phyloP scores from a whole-genome alignment of 2,888 invertebrate species.

The Nipponacmea schrenckii region DNA sequence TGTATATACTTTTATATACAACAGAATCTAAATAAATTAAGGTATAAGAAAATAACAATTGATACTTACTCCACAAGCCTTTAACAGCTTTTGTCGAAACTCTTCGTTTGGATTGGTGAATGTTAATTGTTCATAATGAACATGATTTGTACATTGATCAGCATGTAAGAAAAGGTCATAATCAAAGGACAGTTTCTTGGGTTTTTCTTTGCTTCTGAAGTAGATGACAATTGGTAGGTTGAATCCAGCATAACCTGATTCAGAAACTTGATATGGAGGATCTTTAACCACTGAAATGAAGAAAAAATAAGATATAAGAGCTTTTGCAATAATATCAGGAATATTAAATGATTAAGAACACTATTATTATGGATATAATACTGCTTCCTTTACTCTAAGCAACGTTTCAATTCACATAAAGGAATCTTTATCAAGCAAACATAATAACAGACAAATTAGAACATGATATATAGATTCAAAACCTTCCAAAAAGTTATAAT shows the following conservation, averaged over 20 bases:
- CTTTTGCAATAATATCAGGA: background rate
- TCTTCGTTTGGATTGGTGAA: constrained; percentile 90
- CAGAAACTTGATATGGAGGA: constrained; percentile 88
- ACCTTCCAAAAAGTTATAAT: too few species aligned
- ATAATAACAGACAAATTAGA: background rate
- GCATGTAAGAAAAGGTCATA: constrained; percentile 88
- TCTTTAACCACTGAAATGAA: constrained; percentile 83
- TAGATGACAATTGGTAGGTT: constrained; percentile 88
- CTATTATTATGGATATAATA: too few species aligned
- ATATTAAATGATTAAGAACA: background rate
- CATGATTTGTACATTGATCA: constrained; percentile 77
- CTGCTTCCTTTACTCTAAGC: too few species aligned
- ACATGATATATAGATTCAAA: too few species aligned
- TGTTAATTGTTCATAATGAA: constrained; percentile 83
- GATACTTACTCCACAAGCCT: constrained; percentile 82
- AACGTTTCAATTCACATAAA: too few species aligned
- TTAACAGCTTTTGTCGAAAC: constrained; percentile 85
- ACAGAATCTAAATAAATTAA: too few species aligned
- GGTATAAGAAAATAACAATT: too few species aligned
- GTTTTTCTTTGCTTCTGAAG: constrained; percentile 83
- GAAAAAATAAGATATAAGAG: constrained; percentile 5
- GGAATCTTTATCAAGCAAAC: too few species aligned
- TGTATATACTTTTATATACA: too few species aligned
- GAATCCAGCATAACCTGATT: constrained; percentile 97
- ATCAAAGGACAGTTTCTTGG: constrained; percentile 78